phyloP scores from a whole-genome alignment of 1,140 invertebrate genomes.

The Cydia pomonella region DNA sequence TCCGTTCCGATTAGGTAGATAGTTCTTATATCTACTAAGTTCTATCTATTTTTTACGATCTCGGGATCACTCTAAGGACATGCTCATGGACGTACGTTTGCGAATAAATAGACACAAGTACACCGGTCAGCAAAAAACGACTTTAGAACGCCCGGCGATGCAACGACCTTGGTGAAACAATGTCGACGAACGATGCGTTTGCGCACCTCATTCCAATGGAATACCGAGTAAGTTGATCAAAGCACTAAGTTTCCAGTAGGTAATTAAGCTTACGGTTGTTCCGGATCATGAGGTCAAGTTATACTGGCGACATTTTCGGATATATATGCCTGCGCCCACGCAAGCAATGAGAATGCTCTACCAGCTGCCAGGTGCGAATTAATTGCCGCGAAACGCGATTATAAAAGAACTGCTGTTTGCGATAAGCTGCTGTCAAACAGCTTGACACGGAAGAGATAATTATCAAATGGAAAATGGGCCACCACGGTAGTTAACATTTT shows the following conservation, averaged over 20 bases:
- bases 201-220: conserved; percentile 36
- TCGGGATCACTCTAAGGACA: neutral
- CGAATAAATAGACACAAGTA: neutral
- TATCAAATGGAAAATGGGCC: neutral
- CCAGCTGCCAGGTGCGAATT: conserved; percentile 19
- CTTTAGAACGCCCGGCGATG: conserved; percentile 51
- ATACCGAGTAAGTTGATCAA: too few relatives aligned
- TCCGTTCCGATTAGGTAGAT: neutral
- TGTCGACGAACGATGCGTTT: conserved; percentile 42
- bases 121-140: conserved; percentile 48
- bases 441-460: conserved; percentile 4
- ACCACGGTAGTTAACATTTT: neutral
- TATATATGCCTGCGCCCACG: neutral
- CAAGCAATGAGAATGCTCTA: neutral
- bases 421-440: conserved; percentile 8
- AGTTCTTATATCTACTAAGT: neutral
- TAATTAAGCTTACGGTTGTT: too few relatives aligned
- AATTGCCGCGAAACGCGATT: conserved; percentile 20
- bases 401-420: neutral
- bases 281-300: neutral
- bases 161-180: conserved; percentile 47
- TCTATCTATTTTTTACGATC: neutral
- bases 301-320: too few relatives aligned
- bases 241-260: too few relatives aligned
- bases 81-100: neutral